Base-by-base conservation (phyloP, 2,113 vertebrate species). In the Larimichthys polyactis region DNA sequence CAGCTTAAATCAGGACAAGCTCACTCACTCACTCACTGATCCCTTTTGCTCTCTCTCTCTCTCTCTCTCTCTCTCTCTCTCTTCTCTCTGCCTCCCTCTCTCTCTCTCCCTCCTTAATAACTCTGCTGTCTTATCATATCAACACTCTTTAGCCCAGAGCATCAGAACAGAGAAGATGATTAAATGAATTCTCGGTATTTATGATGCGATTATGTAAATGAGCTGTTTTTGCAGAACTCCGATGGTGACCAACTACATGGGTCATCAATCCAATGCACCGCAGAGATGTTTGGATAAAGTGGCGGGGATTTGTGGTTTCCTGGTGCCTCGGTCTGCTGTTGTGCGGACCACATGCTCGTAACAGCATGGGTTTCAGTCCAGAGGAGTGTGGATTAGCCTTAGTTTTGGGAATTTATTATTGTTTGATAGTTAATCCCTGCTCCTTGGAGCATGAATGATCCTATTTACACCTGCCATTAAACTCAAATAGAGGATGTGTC, bases 171-270 rank as follows among this genome's bases (percentile, higher is more conserved):
- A 98, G 97, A 96, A 96, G 97, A 98, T 97, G 96, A 98, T 98
- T 97, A 97, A 98, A 98, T 98, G 97, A 97, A 97, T 97, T 96
- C 96, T 97, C 95, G 95, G 96, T 97, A 97, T 98, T 99, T 97
- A 97, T 98, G 97, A 99, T 98, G 97, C 96, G 97, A 99, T 99
- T 98, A 98, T 97, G 97, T 96, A 98, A 98, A 98, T 97, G 91
- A 96, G 96, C 96, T 94, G 95, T 95, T 91, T 91, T 93, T 94
- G 82, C 91, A 90, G 85, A 89, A 89, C 92, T 94, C 87, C 11
- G 84, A 79, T 87, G 91, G 87, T 92, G 92, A 94, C 92, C 93
- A 88, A 87, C 92, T 89, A 88, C 91, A 84, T 86, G 92, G 91
- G 91, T 94, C 93, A 92, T 92, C 93, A 92, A 87, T 89, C 86